Percentiles rank a stretch among this genome's conserved stretches.
Evolutionary conservation across 2,113 vertebrate genomes (phyloP).

Genomic region (Vombatus ursinus): DNA sequence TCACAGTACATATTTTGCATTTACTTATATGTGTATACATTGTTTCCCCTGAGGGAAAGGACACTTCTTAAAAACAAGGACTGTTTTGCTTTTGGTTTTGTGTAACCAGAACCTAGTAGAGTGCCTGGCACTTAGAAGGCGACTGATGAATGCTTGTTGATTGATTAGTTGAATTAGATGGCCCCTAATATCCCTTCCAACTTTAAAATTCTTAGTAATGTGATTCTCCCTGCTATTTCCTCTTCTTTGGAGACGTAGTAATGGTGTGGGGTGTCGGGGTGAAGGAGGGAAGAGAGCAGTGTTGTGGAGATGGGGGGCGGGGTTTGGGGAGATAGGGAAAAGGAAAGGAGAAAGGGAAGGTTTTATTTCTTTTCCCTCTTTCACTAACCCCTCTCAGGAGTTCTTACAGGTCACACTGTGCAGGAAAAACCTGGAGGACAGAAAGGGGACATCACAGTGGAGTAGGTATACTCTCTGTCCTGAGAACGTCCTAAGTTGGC

Average conservation of each 20-base stretch:
- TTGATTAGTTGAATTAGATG: neutral
- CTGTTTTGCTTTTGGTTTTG: neutral
- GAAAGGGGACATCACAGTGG: neutral
- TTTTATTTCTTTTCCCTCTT: neutral
- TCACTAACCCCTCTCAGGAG: neutral
- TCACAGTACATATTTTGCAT: neutral
- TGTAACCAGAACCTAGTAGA: neutral
- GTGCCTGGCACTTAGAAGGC: neutral
- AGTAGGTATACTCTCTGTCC: neutral
- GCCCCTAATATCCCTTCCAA: neutral
- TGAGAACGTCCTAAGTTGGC: neutral
- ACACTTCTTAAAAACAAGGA: neutral
- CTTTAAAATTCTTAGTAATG: neutral
- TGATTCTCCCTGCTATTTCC: neutral
- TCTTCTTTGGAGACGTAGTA: neutral
- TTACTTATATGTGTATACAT: neutral
- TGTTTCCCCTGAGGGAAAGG: neutral
- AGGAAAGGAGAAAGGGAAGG: neutral
- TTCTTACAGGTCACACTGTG: neutral
- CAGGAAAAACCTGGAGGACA: neutral
- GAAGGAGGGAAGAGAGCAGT: neutral
- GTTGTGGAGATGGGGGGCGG: neutral
- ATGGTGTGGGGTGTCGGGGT: neutral
- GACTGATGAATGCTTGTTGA: neutral
- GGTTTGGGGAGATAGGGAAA: neutral